Evolutionary conservation across 2,113 vertebrate genomes (phyloP).

Genomic region (Paedocypris sp.): DNA sequence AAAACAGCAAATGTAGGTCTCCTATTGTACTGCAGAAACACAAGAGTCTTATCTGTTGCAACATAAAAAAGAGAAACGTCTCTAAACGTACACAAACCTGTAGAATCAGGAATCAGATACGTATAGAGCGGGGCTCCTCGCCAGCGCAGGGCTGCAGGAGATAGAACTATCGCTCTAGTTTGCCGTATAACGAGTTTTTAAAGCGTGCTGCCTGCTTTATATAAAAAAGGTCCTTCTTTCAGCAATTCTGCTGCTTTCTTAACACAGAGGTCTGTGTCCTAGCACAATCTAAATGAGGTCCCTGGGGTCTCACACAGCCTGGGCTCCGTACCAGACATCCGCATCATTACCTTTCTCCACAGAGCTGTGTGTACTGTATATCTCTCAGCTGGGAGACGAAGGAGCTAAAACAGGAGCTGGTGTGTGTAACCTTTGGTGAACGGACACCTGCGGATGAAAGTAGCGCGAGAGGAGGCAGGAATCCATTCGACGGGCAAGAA

Average conservation of each 20-base stretch:
- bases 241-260: slow-evolving; percentile 21
- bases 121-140: neutral
- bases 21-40: no score
- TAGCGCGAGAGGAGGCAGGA: neutral
- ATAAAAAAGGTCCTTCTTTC: slow-evolving; percentile 10
- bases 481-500: slow-evolving; percentile 1
- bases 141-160: neutral
- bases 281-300: slow-evolving; percentile 36
- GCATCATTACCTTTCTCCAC: slow-evolving; percentile 26
- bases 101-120: no score
- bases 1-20: no score
- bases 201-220: slow-evolving; percentile 8
- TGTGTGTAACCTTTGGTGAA: slow-evolving; percentile 16
- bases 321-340: slow-evolving; percentile 19
- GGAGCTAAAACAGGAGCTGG: slow-evolving; percentile 9
- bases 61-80: no score
- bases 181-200: slow-evolving; percentile 25
- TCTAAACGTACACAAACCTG: no score
- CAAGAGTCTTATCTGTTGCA: no score
- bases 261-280: slow-evolving; percentile 15
- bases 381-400: neutral
- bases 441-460: slow-evolving; percentile 11
- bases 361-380: slow-evolving; percentile 12
- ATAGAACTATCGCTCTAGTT: neutral
- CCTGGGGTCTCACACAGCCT: slow-evolving; percentile 16